Evolutionary conservation across 1,140 invertebrate genomes (phyloP).

Genomic region (Subanguina moxae): DNA sequence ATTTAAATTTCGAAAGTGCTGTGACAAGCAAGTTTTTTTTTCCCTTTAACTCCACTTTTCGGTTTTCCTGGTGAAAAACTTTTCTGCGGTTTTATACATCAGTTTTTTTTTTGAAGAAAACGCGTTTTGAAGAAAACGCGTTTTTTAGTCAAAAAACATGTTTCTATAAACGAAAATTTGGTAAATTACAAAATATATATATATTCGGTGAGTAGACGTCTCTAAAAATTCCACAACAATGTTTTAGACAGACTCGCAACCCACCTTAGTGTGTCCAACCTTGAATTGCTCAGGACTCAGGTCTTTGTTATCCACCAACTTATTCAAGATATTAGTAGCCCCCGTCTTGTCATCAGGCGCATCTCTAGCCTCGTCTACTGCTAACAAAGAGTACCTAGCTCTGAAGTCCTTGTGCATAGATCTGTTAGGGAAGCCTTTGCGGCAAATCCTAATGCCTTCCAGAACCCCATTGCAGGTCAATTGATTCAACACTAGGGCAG

Average conservation of each 20-base stretch:
- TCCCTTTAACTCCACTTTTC: too few species aligned
- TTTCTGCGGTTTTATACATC: too few species aligned
- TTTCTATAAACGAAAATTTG: too few species aligned
- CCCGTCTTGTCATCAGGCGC: constrained; percentile 44
- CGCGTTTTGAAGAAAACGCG: too few species aligned
- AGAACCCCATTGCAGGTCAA: constrained; percentile 99
- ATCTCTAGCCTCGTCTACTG: constrained; percentile 51
- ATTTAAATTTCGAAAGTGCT: too few species aligned
- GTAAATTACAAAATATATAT: background rate
- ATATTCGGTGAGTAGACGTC: constrained; percentile 1
- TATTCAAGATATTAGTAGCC: constrained; percentile 60
- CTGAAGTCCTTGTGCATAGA: constrained; percentile 34
- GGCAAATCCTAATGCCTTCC: constrained; percentile 99
- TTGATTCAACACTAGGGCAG: constrained; percentile 73
- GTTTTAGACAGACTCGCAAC: constrained; percentile 80
- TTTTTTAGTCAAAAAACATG: too few species aligned
- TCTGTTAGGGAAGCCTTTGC: constrained; percentile 70
- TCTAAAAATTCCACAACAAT: background rate
- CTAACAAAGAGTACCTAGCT: constrained; percentile 49
- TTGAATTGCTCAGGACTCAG: constrained; percentile 78
- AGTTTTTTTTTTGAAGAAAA: too few species aligned
- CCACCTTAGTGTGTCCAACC: constrained; percentile 95
- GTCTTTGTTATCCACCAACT: constrained; percentile 70
- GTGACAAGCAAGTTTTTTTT: too few species aligned
- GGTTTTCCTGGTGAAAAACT: too few species aligned